Conservation (phyloP, 1,140 invertebrate species). For the Cydia pomonella region DNA sequence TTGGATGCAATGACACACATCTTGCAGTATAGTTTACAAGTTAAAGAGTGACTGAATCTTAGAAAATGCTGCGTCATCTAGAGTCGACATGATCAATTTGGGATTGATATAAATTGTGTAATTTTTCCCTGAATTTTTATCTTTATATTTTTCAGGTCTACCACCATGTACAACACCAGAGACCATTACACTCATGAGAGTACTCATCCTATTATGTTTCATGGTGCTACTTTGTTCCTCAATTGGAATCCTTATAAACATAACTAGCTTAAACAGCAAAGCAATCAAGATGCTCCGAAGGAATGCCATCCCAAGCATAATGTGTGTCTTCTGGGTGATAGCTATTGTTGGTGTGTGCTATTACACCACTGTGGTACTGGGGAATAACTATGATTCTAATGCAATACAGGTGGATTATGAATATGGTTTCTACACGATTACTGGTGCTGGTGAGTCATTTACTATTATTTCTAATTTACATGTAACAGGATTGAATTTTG, state of each 20-base stretch:
- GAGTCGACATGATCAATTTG: too few species aligned
- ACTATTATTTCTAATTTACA: slow-evolving; percentile 3
- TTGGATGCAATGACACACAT: too few species aligned
- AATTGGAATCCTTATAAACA: slow-evolving; percentile 79
- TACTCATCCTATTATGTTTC: slow-evolving; percentile 80
- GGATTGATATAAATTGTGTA: too few species aligned
- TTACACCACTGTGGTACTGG: slow-evolving; percentile 76
- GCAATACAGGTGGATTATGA: slow-evolving; percentile 80
- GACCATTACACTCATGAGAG: slow-evolving; percentile 79
- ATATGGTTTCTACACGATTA: slow-evolving; percentile 81
- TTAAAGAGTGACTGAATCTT: too few species aligned
- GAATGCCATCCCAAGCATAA: slow-evolving; percentile 80
- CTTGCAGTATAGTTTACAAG: too few species aligned
- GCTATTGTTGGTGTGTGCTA: slow-evolving; percentile 81
- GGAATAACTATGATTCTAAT: slow-evolving; percentile 70
- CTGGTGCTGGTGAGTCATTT: slow-evolving; percentile 75
- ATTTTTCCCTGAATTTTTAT: too few species aligned
- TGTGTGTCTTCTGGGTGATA: slow-evolving; percentile 81
- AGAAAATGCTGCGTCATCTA: too few species aligned
- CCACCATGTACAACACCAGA: slow-evolving; percentile 77
- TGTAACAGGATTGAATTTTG: not conserved
- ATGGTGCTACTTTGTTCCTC: slow-evolving; percentile 79
- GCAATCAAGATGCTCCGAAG: slow-evolving; percentile 76
- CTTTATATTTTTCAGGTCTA: slow-evolving; percentile 70
- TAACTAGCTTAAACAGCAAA: slow-evolving; percentile 77